Percentiles rank a stretch among this genome's conserved stretches.
Conservation (phyloP, 2,113 vertebrate genomes). For the pig (Sus scrofa) region T2T-Sscrofa CM000822.6:27614001-27614500, state of each 20-base stretch:
- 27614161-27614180: conserved; percentile 67
- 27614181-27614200: conserved; percentile 69
- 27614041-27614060: conserved; percentile 50
- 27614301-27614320: conserved; percentile 58
- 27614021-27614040: conserved; percentile 73
- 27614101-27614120: conserved; percentile 64
- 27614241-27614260: conserved; percentile 58
- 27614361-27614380: conserved; percentile 11
- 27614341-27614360: not conserved
- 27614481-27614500: not conserved
- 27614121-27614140: conserved; percentile 66
- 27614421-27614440: not conserved
- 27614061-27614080: conserved; percentile 77
- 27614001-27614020: conserved; percentile 65
- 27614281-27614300: conserved; percentile 72
- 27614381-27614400: not conserved
- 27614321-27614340: not conserved
- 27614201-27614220: conserved; percentile 69
- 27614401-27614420: conserved; percentile 18
- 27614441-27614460: conserved; percentile 20
- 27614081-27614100: conserved; percentile 55
- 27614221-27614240: conserved; percentile 78
- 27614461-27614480: not conserved
- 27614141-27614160: conserved; percentile 52
- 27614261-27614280: conserved; percentile 65